Evolutionary conservation across 2,888 invertebrate species (phyloP).

Genomic region (Pyrocoelia pectoralis): DNA sequence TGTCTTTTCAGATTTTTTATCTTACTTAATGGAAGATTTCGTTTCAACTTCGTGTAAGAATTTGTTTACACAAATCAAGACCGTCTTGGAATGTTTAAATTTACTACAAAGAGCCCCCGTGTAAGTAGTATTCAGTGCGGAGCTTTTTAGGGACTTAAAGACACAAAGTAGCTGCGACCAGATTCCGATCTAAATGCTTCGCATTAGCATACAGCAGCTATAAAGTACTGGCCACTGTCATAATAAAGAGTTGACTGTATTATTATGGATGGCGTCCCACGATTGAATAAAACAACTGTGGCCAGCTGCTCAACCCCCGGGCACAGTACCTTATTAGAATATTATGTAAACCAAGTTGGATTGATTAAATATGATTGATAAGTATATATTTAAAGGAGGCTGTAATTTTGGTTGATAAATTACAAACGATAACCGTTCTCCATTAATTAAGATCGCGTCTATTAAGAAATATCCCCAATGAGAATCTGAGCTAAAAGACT

Average conservation of each 20-base stretch:
- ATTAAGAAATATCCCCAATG: not conserved
- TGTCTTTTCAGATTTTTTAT: constrained; percentile 15
- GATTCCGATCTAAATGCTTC: constrained; percentile 61
- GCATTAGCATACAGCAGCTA: constrained; percentile 59
- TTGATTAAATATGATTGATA: constrained; percentile 44
- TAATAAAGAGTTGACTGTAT: constrained; percentile 48
- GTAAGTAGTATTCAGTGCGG: not conserved
- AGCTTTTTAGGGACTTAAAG: constrained; percentile 21
- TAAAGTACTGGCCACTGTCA: constrained; percentile 49
- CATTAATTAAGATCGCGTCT: constrained; percentile 13
- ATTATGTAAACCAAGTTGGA: constrained; percentile 54
- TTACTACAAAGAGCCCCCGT: constrained; percentile 10
- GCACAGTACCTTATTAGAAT: constrained; percentile 52
- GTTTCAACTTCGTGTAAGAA: constrained; percentile 37
- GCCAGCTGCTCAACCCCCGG: constrained; percentile 45
- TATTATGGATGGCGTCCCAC: constrained; percentile 49
- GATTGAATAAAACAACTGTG: constrained; percentile 28
- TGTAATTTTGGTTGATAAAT: constrained; percentile 3
- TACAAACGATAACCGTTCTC: constrained; percentile 1
- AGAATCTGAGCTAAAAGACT: not conserved
- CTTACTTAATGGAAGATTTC: constrained; percentile 20
- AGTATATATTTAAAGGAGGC: not conserved
- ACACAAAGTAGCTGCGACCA: constrained; percentile 55
- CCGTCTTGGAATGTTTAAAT: constrained; percentile 39
- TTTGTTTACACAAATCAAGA: constrained; percentile 42